Conservation (phyloP, 2,113 vertebrate species). For the Carassius gibelio region DNA sequence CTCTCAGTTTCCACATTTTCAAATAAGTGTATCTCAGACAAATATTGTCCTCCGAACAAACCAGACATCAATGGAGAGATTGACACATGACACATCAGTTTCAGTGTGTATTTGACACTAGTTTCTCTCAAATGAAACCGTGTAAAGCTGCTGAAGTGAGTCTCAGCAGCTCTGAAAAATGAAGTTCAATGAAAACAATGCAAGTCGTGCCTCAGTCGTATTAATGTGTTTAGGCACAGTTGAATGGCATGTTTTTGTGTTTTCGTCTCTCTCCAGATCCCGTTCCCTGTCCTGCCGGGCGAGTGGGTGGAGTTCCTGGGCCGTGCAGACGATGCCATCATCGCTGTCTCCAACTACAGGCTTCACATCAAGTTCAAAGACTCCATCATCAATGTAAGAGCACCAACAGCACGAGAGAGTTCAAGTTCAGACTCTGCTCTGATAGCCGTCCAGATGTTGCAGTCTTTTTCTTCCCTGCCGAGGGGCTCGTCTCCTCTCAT, state of each 20-base stretch:
- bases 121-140: too few species aligned
- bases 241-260: background rate
- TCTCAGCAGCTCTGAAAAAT: too few species aligned
- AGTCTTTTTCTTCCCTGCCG: background rate
- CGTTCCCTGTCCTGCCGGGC: conserved; percentile 93
- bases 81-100: too few species aligned
- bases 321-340: conserved; percentile 90
- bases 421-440: background rate
- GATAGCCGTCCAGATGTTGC: background rate
- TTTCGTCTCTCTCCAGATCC: conserved; percentile 80
- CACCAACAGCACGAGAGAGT: background rate
- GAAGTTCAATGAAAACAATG: too few species aligned
- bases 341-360: conserved; percentile 98
- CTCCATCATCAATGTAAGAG: conserved; percentile 94
- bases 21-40: too few species aligned
- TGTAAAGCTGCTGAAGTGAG: too few species aligned
- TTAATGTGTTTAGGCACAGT: too few species aligned
- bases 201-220: too few species aligned
- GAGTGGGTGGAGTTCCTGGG: conserved; percentile 97
- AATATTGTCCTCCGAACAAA: too few species aligned
- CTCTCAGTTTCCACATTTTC: too few species aligned
- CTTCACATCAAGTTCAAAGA: conserved; percentile 99
- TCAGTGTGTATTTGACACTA: too few species aligned
- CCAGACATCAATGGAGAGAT: too few species aligned
- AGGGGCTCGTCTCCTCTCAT: background rate